Conservation (phyloP, 1,140 invertebrate species). For the Heliconius eleuchia region DNA sequence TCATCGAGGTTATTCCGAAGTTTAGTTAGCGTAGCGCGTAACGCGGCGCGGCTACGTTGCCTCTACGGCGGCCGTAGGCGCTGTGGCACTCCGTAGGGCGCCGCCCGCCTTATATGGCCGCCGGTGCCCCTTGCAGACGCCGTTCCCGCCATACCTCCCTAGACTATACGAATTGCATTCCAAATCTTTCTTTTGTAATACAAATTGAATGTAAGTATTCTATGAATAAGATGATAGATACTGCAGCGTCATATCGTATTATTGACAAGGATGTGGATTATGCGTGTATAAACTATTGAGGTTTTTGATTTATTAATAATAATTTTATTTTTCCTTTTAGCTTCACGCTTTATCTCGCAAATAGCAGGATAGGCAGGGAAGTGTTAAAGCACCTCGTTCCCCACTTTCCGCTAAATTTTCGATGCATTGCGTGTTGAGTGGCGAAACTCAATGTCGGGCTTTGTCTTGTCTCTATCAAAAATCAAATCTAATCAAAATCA, state of each 20-base stretch:
- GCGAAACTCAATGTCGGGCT: too few relatives aligned
- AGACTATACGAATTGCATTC: constrained; percentile 26
- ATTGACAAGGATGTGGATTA: neutral
- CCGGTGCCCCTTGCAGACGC: constrained; percentile 43
- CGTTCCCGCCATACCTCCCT: constrained; percentile 49
- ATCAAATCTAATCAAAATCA: too few relatives aligned
- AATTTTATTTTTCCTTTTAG: too few relatives aligned
- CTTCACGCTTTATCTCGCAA: too few relatives aligned
- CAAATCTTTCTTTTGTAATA: constrained; percentile 25
- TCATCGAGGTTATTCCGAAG: constrained; percentile 37
- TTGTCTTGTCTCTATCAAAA: too few relatives aligned
- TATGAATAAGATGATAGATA: constrained; percentile 17
- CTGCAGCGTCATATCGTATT: constrained; percentile 21
- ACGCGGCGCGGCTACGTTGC: constrained; percentile 43
- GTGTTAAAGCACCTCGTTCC: too few relatives aligned
- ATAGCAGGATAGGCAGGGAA: too few relatives aligned
- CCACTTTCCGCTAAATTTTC: too few relatives aligned
- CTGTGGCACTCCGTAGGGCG: constrained; percentile 51
- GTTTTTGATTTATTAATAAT: neutral
- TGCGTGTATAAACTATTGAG: neutral
- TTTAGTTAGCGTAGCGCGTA: constrained; percentile 49
- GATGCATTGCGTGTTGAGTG: too few relatives aligned
- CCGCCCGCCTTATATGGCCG: constrained; percentile 56
- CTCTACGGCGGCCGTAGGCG: constrained; percentile 48
- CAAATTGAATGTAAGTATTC: constrained; percentile 27